Conservation (phyloP, 2,797 vertebrate species). For the Sarcoramphus papa region DNA sequence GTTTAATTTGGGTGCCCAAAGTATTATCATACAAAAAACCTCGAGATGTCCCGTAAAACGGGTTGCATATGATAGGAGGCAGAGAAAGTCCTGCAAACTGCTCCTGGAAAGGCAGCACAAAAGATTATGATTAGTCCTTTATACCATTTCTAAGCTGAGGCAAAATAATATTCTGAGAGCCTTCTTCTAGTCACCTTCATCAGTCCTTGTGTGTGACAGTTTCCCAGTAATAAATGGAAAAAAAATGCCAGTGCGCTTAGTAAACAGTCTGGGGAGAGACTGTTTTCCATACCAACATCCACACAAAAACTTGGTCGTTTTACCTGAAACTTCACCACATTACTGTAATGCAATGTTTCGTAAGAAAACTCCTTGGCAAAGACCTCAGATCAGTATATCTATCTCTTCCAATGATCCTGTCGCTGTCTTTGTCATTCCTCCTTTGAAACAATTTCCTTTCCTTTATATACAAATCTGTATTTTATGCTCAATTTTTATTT, state of each 20-base stretch:
- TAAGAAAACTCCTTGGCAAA: background rate
- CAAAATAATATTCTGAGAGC: background rate
- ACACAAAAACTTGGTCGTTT: background rate
- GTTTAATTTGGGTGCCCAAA: background rate
- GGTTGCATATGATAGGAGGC: background rate
- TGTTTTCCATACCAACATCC: background rate
- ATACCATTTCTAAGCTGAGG: background rate
- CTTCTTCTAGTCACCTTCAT: background rate
- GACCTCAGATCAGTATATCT: background rate
- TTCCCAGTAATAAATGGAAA: background rate
- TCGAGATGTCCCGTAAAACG: fast-evolving
- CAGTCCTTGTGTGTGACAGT: background rate
- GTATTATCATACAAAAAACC: background rate
- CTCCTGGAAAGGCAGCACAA: background rate
- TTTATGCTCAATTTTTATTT: background rate
- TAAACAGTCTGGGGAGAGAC: background rate
- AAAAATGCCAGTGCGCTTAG: background rate
- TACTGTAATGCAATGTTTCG: background rate
- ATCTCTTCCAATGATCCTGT: background rate
- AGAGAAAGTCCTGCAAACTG: background rate
- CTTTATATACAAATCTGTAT: background rate
- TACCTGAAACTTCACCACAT: background rate
- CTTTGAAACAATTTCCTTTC: background rate
- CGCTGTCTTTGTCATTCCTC: background rate
- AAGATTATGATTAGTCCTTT: background rate